Evolutionary conservation across 2,797 vertebrate genomes (phyloP).

Genomic region (Clarias fuscus): DNA sequence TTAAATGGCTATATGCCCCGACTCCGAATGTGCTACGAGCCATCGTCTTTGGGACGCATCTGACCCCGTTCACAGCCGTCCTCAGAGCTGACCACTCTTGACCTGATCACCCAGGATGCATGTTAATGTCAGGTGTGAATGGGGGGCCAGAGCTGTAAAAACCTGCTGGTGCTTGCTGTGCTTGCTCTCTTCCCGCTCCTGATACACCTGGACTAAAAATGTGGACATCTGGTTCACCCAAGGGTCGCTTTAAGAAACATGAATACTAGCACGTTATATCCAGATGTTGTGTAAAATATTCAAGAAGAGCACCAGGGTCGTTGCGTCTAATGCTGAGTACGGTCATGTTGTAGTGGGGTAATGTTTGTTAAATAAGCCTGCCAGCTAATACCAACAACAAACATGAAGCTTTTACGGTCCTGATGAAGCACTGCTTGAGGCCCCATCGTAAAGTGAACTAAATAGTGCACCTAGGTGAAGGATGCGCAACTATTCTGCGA

Average conservation of each 20-base stretch:
- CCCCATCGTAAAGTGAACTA: not conserved
- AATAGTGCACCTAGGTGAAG: not conserved
- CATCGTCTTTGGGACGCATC: not conserved
- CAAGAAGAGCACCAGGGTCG: no score
- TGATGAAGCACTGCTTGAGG: not conserved
- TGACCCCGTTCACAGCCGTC: not conserved
- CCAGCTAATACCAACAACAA: no score
- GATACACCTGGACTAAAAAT: not conserved
- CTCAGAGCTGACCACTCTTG: not conserved
- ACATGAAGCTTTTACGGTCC: not conserved
- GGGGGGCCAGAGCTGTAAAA: not conserved
- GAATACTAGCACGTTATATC: not conserved
- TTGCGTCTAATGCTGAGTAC: not conserved
- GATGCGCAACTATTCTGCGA: not conserved
- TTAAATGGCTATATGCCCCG: no score
- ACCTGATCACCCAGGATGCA: not conserved
- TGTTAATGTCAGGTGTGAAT: not conserved
- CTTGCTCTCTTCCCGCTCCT: no score
- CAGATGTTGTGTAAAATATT: slow-evolving; percentile 8
- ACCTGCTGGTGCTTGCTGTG: not conserved
- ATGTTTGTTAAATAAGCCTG: not conserved
- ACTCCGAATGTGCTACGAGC: not conserved
- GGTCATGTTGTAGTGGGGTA: not conserved
- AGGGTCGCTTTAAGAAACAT: not conserved
- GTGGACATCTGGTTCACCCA: not conserved